Evolutionary conservation across 2,888 invertebrate species (phyloP), one percentile per base, ranked within the genome.

Genomic region (Cantharis nigra): DNA sequence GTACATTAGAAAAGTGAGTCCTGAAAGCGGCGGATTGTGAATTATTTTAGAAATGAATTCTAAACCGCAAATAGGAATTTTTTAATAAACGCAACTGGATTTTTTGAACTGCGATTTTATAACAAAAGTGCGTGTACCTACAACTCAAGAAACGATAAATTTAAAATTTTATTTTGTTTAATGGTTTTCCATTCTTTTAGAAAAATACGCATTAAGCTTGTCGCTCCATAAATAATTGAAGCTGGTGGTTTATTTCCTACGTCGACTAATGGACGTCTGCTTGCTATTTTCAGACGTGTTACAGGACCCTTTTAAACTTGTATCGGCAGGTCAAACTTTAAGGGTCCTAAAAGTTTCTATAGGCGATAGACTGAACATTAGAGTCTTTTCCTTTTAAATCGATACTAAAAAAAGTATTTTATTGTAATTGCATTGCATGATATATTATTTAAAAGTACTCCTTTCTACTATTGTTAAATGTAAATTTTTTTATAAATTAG

Each of bases 301-400:
- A 78, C 79, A 80, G 78, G 80, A 81, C 78, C 82, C 81, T 82
- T 82, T 83, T 82, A 83, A 83, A 83, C 69, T 83, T 82, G 81
- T 80, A 83, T 79, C 79, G 77, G 70, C 69, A 75, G 78, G 79
- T 77, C 77, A 77, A 72, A 73, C 79, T 74, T 76, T 71, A 72
- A 62, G 71, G 69, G 30, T 62, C 73, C 74, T 80, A 73, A 80
- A 81, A 80, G 71, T 80, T 80, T 79, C 73, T 69, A 71, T 75
- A 67, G 69, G 63, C 63, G 72, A 76, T 76, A 76, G 76, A 76
- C 72, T 72, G 69, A 70, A 74, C 63, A 63, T 73, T 73, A 30
- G 20, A 63, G 18, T 20, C 63, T 70, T 73, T 69, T 49, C 63
- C 70, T 64, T 74, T 70, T 74, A 30, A 67, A 71, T 71, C 71